phyloP scores from a whole-genome alignment of 53 echinoderm and acorn worm species.

The Patiria pectinifera region DNA sequence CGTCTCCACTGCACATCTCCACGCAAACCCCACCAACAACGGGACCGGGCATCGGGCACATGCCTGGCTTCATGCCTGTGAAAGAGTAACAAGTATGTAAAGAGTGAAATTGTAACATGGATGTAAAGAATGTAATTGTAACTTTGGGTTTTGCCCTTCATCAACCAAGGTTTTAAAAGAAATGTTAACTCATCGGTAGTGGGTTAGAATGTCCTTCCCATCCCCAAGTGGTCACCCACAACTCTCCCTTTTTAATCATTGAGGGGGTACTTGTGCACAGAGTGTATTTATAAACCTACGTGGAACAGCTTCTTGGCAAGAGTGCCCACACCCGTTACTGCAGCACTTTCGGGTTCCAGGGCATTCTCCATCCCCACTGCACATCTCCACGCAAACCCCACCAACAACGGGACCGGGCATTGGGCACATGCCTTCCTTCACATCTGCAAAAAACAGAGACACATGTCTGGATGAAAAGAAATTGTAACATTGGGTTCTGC shows the following conservation, averaged over 20 bases:
- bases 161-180: too few species aligned
- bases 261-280: too few species aligned
- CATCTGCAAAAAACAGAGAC: background rate
- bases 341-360: background rate
- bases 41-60: background rate
- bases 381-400: background rate
- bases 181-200: too few species aligned
- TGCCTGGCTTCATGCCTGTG: background rate
- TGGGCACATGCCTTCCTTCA: background rate
- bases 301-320: background rate
- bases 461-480: background rate
- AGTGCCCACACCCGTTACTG: constrained; percentile 11
- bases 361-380: background rate
- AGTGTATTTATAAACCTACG: too few species aligned
- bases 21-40: background rate
- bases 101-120: too few species aligned
- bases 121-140: too few species aligned
- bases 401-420: background rate
- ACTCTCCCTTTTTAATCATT: too few species aligned
- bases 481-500: too few species aligned
- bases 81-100: background rate
- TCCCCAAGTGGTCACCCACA: too few species aligned
- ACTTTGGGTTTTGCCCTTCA: too few species aligned
- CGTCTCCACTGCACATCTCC: constrained; percentile 20
- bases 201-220: too few species aligned